Evolutionary conservation across 1,140 invertebrate species (phyloP).

Genomic region (Drosophila auraria): DNA sequence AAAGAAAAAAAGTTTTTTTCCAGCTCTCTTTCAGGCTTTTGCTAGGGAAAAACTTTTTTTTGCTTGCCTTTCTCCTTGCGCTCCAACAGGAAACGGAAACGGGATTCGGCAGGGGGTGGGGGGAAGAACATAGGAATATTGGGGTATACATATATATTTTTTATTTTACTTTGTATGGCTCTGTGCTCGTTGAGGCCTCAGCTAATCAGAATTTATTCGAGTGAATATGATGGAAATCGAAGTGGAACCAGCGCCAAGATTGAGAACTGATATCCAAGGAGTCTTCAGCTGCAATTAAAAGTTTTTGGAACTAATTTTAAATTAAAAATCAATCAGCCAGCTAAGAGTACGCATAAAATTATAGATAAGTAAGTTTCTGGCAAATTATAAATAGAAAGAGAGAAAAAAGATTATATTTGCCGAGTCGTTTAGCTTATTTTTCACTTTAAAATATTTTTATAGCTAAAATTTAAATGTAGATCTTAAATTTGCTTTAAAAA

Average conservation of each 20-base stretch:
- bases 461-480: not conserved
- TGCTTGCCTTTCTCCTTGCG: conserved; percentile 18
- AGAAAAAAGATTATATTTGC: no score
- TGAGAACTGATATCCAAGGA: no score
- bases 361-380: not conserved
- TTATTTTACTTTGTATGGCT: conserved; percentile 11
- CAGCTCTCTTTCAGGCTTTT: conserved; percentile 19
- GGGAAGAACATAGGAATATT: conserved; percentile 18
- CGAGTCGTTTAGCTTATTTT: no score
- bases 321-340: conserved; percentile 5
- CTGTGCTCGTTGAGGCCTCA: not conserved
- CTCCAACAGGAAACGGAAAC: conserved; percentile 20
- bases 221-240: conserved; percentile 37
- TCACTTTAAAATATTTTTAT: no score
- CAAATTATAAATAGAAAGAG: not conserved
- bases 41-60: conserved; percentile 36
- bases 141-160: conserved; percentile 19
- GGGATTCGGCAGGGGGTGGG: not conserved
- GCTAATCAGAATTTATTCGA: conserved; percentile 44
- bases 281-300: conserved; percentile 6
- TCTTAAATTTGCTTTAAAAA: not conserved
- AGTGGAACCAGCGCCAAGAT: conserved; percentile 7
- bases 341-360: not conserved
- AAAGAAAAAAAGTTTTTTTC: not conserved
- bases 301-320: not conserved